phyloP scores from a whole-genome alignment of 2,113 vertebrate genomes.

The Passer domesticus region DNA sequence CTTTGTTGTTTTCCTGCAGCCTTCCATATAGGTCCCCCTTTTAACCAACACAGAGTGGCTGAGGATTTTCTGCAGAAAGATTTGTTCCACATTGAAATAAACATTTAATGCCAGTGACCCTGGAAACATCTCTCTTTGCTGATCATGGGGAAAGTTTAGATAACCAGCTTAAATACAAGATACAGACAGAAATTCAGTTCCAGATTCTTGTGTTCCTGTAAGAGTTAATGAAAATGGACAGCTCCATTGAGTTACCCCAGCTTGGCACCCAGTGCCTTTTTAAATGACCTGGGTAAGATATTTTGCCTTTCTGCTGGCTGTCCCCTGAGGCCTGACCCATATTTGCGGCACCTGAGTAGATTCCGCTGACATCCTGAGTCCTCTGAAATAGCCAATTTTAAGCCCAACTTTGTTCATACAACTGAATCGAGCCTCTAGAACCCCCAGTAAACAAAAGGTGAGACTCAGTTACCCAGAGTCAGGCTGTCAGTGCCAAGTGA shows the following conservation, averaged over 20 bases:
- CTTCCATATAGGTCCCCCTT: background rate
- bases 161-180: background rate
- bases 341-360: background rate
- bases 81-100: background rate
- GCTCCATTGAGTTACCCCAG: background rate
- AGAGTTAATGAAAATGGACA: background rate
- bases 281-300: background rate
- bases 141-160: background rate
- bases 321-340: background rate
- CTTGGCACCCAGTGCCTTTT: background rate
- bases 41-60: background rate
- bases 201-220: background rate
- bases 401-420: background rate
- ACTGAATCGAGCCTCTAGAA: background rate
- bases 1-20: background rate
- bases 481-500: background rate
- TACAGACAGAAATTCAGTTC: background rate
- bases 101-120: background rate
- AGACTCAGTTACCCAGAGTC: background rate
- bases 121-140: background rate
- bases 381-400: background rate
- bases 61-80: background rate
- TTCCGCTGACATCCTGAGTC: background rate
- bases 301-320: background rate
- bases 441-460: background rate